phyloP scores from a whole-genome alignment of 2,797 vertebrate genomes.

The Parambassis ranga region DNA sequence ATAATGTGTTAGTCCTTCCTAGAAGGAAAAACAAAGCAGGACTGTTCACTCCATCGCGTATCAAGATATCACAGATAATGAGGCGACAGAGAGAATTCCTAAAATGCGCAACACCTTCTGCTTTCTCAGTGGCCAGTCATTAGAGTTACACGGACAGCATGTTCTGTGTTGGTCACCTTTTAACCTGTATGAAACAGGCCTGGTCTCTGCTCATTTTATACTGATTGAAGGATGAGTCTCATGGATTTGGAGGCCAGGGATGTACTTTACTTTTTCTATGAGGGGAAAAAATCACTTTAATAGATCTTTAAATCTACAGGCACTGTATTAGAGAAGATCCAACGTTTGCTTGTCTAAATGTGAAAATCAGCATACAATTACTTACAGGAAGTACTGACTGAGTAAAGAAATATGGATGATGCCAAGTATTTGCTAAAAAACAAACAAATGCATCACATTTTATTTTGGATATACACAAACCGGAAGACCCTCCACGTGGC shows the following conservation, averaged over 20 bases:
- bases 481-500: neutral
- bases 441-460: neutral
- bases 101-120: conserved; percentile 43
- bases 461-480: neutral
- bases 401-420: no score
- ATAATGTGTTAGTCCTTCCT: no score
- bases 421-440: no score
- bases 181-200: neutral
- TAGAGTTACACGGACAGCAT: neutral
- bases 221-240: neutral
- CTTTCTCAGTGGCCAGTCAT: conserved; percentile 28
- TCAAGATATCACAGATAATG: neutral
- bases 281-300: no score
- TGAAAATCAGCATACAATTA: no score
- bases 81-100: conserved; percentile 41
- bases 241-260: no score
- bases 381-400: no score
- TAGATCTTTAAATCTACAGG: no score
- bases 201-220: neutral
- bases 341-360: accelerated
- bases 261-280: no score
- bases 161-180: conserved; percentile 13
- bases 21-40: neutral
- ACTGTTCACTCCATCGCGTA: neutral
- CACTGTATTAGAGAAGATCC: no score